Percentiles rank a stretch among this genome's conserved stretches.
phyloP scores from a whole-genome alignment of 2,113 vertebrate genomes.

The Hemiscyllium ocellatum region DNA sequence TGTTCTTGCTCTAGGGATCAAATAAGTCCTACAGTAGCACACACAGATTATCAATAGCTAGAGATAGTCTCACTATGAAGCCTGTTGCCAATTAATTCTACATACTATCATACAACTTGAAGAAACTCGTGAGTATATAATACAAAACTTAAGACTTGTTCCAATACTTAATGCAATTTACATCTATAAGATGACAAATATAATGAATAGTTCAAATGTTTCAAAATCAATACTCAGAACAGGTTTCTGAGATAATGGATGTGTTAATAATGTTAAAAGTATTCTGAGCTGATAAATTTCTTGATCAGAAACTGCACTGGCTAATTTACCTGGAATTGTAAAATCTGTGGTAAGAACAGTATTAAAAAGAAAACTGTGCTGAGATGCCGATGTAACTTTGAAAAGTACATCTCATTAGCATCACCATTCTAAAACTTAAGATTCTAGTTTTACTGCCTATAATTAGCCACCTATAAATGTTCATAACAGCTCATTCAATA shows the following conservation, averaged over 20 bases:
- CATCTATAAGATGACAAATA: conserved; percentile 36
- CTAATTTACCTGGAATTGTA: conserved; percentile 25
- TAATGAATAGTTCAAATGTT: conserved; percentile 22
- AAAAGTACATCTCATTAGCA: not conserved
- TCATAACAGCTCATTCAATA: not conserved
- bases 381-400: not conserved
- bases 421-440: not conserved
- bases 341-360: not conserved
- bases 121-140: conserved; percentile 26
- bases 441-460: conserved; percentile 1
- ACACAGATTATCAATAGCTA: conserved; percentile 10
- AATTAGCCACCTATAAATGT: conserved; percentile 30
- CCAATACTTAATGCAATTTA: conserved; percentile 16
- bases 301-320: not conserved
- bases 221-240: conserved; percentile 17
- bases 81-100: not conserved
- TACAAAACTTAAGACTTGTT: conserved; percentile 32
- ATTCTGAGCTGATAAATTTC: not conserved
- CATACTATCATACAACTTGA: conserved; percentile 8
- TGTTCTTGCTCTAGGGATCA: not conserved
- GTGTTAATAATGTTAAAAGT: not conserved
- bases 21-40: not conserved
- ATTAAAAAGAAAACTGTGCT: not conserved
- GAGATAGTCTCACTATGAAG: not conserved
- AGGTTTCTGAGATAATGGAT: conserved; percentile 1